phyloP scores from a whole-genome alignment of 2,797 vertebrate species.

The Amblyraja radiata region DNA sequence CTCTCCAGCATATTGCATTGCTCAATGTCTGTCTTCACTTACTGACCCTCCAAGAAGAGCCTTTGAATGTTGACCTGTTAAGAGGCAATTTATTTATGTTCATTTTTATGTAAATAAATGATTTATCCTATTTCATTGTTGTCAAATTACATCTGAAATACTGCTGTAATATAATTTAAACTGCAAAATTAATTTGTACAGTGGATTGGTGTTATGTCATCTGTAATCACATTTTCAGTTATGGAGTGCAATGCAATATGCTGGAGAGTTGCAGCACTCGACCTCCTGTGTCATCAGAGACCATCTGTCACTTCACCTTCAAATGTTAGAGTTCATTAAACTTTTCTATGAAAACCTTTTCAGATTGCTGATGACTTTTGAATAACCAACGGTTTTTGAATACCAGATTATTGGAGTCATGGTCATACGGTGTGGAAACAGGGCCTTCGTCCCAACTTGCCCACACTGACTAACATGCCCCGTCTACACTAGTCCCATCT shows the following conservation, averaged over 20 bases:
- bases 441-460: too few relatives aligned
- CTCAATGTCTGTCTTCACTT: not conserved
- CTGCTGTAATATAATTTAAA: not conserved
- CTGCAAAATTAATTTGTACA: not conserved
- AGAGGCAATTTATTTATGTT: not conserved
- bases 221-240: too few relatives aligned
- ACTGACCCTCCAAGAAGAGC: not conserved
- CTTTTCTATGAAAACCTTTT: not conserved
- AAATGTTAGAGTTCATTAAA: not conserved
- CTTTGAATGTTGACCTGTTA: not conserved
- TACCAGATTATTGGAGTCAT: too few relatives aligned
- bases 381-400: not conserved
- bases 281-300: not conserved
- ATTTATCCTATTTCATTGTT: not conserved
- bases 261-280: not conserved
- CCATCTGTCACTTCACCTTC: not conserved
- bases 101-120: not conserved
- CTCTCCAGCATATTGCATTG: not conserved
- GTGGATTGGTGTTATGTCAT: not conserved
- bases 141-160: not conserved
- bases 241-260: not conserved
- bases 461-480: too few relatives aligned
- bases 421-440: too few relatives aligned
- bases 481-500: too few relatives aligned
- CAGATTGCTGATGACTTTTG: not conserved